Percentiles rank a stretch among this genome's conserved stretches.
Conservation (phyloP, 2,113 vertebrate species). For the Montifringilla adamsi region DNA sequence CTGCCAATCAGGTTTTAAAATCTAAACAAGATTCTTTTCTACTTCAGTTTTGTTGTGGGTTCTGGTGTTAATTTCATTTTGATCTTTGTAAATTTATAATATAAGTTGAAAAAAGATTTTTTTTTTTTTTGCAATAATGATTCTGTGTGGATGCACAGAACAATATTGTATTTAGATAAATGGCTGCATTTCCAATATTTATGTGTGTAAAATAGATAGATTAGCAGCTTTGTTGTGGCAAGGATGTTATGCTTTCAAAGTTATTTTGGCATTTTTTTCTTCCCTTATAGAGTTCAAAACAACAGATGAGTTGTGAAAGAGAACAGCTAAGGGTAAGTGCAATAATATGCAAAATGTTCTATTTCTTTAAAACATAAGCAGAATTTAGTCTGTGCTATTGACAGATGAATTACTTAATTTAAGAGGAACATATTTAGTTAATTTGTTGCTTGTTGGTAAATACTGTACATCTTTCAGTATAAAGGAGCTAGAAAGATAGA, state of each 20-base stretch:
- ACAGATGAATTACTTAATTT: constrained; percentile 21
- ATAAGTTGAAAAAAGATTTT: not conserved
- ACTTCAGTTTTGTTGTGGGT: not conserved
- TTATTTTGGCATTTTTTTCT: not conserved
- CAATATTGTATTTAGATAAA: not conserved
- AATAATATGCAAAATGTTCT: not conserved
- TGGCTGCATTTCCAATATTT: not conserved
- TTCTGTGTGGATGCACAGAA: not conserved
- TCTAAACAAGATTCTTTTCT: not conserved
- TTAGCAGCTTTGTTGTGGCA: not conserved
- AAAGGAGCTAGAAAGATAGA: not conserved
- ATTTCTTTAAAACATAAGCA: constrained; percentile 7
- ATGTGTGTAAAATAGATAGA: not conserved
- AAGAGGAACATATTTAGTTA: constrained; percentile 36
- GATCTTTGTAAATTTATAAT: not conserved
- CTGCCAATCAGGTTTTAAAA: not conserved
- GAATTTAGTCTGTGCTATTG: constrained; percentile 12
- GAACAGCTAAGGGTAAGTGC: constrained; percentile 85
- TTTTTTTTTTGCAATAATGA: not conserved
- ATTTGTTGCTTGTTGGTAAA: constrained; percentile 57
- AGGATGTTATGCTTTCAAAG: constrained; percentile 21
- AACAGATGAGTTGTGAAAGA: constrained; percentile 88
- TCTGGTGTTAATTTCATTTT: not conserved
- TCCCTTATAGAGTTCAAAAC: constrained; percentile 76
- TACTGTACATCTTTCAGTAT: constrained; percentile 4